Evolutionary conservation across 2,888 invertebrate species (phyloP), one percentile per base, ranked within the genome.

Genomic region (Melinaea marsaeus): DNA sequence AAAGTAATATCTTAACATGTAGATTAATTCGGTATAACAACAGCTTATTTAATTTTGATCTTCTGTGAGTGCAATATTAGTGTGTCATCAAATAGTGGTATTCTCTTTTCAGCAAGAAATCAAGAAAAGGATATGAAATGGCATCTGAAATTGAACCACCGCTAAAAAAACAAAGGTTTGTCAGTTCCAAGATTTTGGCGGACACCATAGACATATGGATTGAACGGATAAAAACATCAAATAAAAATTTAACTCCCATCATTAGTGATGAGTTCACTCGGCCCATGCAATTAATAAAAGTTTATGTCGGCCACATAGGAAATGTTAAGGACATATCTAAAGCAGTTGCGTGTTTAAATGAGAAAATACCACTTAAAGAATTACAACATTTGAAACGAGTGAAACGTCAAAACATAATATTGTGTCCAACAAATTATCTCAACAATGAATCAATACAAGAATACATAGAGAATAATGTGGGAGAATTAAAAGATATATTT

Each of bases 361-460:
- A 92, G 37, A 87, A 89, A 37, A 72, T 93, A 47, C 94, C 95
- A 0, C 74, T 95, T 4, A 90, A 91, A 13, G 88, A 91, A 13
- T 84, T 95, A 9, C 91, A 91, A 56, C 95, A 96, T 83, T 84
- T 97, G 22, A 97, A 97, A 79, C 91, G 96, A 68, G 94, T 95
- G 1, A 90, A 92, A 51, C 92, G 92, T 5, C 91, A 84, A 55
- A 90, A 92, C 34, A 85, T 96, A 0, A 75, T 96, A 11, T 59
- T 90, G 69, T 95, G 74, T 86, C 92, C 75, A 72, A 87, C 55
- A 34, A 74, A 61, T 59, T 74, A 65, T 67, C 71, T 78, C 58
- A 71, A 62, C 2, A 71, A 46, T 67, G 71, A 81, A 3, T 77
- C 85, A 2, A 76, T 93, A 2, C 84, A 90, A 66, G 73, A 82